phyloP scores from a whole-genome alignment of 2,113 vertebrate species.

The Mesocricetus auratus region DNA sequence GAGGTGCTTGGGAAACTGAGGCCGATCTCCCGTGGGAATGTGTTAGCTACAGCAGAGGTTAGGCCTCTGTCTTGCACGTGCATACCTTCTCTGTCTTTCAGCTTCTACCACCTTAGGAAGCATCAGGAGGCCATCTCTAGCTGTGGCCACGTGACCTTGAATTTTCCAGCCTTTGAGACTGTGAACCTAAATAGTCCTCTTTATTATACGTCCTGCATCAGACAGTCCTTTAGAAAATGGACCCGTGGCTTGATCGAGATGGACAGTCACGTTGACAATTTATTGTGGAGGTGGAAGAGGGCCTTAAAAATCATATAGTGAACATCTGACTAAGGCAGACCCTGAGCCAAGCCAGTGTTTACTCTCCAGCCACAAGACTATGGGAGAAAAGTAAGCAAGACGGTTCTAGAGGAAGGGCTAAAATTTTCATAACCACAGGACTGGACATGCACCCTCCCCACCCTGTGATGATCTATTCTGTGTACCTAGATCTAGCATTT shows the following conservation, averaged over 20 bases:
- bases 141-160: not conserved
- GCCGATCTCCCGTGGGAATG: not conserved
- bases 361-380: not conserved
- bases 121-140: not conserved
- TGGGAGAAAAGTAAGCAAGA: not conserved
- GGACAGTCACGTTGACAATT: not conserved
- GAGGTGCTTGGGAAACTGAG: not conserved
- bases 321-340: not conserved
- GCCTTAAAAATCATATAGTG: not conserved
- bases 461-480: not conserved
- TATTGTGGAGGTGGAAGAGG: not conserved
- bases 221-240: not conserved
- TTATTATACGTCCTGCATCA: not conserved
- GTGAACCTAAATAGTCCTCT: not conserved
- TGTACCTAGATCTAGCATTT: not conserved
- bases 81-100: not conserved
- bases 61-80: not conserved
- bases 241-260: not conserved
- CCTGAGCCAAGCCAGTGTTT: not conserved
- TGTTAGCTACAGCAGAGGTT: not conserved
- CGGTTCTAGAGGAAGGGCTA: not conserved
- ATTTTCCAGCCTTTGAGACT: not conserved
- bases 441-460: not conserved
- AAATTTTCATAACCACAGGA: not conserved
- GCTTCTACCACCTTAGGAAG: not conserved